Evolutionary conservation across 2,113 vertebrate species (phyloP).

Genomic region (Anser brachyrhynchus): DNA sequence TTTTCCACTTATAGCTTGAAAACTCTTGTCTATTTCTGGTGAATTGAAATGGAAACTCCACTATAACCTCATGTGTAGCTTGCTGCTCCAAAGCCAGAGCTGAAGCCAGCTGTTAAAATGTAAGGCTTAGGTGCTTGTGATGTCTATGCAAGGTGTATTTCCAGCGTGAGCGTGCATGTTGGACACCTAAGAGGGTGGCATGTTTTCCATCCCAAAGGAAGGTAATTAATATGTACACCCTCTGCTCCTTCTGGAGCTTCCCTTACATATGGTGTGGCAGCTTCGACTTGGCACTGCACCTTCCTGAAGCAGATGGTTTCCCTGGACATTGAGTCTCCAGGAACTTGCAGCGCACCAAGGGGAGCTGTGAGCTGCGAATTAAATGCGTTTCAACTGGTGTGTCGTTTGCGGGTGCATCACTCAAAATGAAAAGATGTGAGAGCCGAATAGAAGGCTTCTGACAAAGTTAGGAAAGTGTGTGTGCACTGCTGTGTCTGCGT

Average conservation of each 20-base stretch:
- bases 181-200: not conserved
- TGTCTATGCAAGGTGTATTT: not conserved
- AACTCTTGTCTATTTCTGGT: not conserved
- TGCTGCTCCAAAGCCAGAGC: not conserved
- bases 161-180: not conserved
- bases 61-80: not conserved
- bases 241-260: not conserved
- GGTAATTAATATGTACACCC: not conserved
- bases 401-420: not conserved
- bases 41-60: not conserved
- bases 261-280: not conserved
- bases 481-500: too few species aligned
- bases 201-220: not conserved
- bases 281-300: not conserved
- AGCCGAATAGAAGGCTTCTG: rapidly evolving
- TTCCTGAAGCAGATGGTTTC: not conserved
- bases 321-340: not conserved
- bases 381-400: not conserved
- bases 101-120: not conserved
- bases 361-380: not conserved
- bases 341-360: not conserved
- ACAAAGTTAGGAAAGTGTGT: not conserved
- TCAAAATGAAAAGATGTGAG: not conserved
- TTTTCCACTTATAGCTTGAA: not conserved
- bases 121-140: not conserved